Conservation (phyloP, 2,113 vertebrate genomes). For the Hemicordylus capensis region DNA sequence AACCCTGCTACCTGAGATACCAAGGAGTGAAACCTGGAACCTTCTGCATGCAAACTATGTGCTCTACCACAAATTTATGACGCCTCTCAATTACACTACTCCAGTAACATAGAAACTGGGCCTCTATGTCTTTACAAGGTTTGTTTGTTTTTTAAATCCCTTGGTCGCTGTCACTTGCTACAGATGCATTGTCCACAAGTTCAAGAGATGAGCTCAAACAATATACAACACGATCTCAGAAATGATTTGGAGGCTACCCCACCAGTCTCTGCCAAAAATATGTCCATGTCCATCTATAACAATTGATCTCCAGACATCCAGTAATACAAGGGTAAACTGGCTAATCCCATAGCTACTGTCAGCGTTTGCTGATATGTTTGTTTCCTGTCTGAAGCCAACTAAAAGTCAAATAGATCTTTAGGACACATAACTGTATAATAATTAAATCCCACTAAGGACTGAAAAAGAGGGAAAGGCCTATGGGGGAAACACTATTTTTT, state of each 20-base stretch:
- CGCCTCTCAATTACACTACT: too few species aligned
- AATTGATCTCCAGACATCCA: neutral
- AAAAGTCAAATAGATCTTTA: neutral
- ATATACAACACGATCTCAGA: neutral
- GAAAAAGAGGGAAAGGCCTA: neutral
- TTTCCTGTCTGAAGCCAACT: neutral
- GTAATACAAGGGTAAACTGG: neutral
- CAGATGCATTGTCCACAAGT: neutral
- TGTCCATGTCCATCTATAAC: neutral
- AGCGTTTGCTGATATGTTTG: neutral
- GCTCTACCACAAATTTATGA: neutral
- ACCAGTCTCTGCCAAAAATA: neutral
- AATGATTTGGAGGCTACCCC: neutral
- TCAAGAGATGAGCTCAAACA: neutral
- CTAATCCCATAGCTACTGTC: neutral
- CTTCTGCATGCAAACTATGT: neutral
- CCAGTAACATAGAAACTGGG: neutral
- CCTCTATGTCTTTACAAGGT: too few species aligned
- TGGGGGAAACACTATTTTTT: neutral
- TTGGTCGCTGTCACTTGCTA: neutral
- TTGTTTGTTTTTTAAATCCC: too few species aligned
- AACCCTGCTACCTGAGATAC: neutral
- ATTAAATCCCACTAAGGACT: neutral
- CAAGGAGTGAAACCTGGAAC: neutral
- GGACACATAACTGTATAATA: neutral